Conservation (phyloP, 2,797 vertebrate species). For the Myotis planiceps region DNA sequence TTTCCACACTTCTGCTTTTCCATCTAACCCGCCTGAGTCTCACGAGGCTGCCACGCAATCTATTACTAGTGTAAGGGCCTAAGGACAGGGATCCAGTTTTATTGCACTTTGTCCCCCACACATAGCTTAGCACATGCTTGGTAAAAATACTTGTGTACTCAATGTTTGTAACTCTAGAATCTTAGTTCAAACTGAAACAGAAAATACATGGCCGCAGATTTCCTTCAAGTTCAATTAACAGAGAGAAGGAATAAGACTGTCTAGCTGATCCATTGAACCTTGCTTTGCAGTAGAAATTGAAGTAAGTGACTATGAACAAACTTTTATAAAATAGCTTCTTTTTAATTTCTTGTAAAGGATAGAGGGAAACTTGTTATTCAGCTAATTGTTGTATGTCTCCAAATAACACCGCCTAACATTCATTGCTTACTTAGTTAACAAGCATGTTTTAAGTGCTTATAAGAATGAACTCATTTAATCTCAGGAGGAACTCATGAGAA, state of each 20-base stretch:
- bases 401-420: not conserved
- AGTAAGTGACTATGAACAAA: not conserved
- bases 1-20: not conserved
- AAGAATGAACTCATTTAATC: not conserved
- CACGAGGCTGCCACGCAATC: not conserved
- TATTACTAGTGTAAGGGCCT: not conserved
- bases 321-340: not conserved
- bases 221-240: not conserved
- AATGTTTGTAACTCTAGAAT: not conserved
- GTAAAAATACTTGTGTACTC: not conserved
- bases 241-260: not conserved
- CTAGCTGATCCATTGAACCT: not conserved
- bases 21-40: not conserved
- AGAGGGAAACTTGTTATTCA: not conserved
- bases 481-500: not conserved
- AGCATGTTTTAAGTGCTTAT: not conserved
- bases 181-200: not conserved
- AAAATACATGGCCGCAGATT: not conserved
- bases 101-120: not conserved
- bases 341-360: not conserved
- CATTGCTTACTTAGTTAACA: not conserved
- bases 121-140: not conserved
- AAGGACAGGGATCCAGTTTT: not conserved
- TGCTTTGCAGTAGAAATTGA: not conserved
- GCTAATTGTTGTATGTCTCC: not conserved